These are phyloP conservation scores for Leptatherina wallacei DNA, from an alignment of 2,797 vertebrate species.

Conservation along the genomic window DNA sequence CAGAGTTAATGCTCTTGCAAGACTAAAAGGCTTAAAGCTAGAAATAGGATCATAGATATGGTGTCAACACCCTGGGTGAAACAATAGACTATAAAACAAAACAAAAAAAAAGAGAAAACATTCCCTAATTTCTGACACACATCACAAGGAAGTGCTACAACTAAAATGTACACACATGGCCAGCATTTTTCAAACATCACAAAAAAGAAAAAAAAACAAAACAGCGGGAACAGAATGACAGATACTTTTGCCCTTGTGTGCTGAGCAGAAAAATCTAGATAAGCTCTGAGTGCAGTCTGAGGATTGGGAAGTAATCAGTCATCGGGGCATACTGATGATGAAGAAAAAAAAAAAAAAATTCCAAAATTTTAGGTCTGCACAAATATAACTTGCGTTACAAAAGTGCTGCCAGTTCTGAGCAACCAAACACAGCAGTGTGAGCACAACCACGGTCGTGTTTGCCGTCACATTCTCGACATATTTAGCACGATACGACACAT, in stretches of 20 bases:
- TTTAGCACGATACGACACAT: constrained; percentile 33
- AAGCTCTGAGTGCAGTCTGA: background rate
- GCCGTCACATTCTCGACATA: constrained; percentile 49
- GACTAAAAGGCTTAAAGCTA: constrained; percentile 61
- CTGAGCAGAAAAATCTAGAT: constrained; percentile 13
- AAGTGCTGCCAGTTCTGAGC: constrained; percentile 33
- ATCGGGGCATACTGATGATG: constrained; percentile 5
- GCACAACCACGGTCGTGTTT: constrained; percentile 37
- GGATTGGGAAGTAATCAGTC: constrained; percentile 12
- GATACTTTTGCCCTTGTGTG: background rate
- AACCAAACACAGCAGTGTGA: constrained; percentile 20
- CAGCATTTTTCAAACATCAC: constrained; percentile 20
- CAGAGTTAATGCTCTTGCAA: constrained; percentile 58
- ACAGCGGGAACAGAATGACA: constrained; percentile 14
- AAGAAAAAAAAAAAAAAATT: background rate
- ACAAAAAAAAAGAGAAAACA: constrained; percentile 34
- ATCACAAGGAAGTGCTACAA: constrained; percentile 37
- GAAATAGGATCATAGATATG: constrained; percentile 50
- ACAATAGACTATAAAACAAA: constrained; percentile 10
- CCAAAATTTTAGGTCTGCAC: constrained; percentile 26
- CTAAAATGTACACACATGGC: constrained; percentile 28
- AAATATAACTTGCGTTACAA: constrained; percentile 37
- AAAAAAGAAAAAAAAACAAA: background rate
- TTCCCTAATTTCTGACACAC: constrained; percentile 30
- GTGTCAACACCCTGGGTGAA: constrained; percentile 53